Evolutionary conservation across 2,113 vertebrate species (phyloP).

Genomic region (Python bivittatus): DNA sequence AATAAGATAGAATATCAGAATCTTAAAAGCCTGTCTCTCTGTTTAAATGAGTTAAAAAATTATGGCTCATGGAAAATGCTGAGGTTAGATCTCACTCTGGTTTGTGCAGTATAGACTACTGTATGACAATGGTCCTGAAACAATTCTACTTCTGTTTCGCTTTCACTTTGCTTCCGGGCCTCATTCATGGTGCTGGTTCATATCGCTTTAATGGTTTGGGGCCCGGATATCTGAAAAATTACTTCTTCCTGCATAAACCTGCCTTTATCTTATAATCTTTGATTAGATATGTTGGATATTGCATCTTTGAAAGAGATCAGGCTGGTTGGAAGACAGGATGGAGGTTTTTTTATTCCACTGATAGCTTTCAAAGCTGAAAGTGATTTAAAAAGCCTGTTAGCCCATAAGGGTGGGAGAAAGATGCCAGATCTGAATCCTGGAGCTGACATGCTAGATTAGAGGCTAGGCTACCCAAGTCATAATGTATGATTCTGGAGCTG

Average conservation of each 20-base stretch:
- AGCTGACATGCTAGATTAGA: not conserved
- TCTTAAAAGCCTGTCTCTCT: too few relatives aligned
- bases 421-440: not conserved
- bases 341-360: not conserved
- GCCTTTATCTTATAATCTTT: not conserved
- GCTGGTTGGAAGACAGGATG: not conserved
- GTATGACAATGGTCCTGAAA: not conserved
- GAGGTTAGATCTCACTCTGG: not conserved
- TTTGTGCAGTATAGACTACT: not conserved
- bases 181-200: not conserved
- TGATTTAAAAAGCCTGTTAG: not conserved
- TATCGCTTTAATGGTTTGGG: not conserved
- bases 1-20: not conserved
- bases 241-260: not conserved
- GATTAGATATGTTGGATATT: not conserved
- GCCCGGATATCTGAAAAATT: not conserved
- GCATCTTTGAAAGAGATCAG: not conserved
- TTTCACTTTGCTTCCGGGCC: not conserved
- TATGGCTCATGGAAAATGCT: not conserved
- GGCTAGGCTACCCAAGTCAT: not conserved
- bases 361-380: not conserved
- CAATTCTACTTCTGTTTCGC: not conserved
- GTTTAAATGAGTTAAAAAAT: not conserved
- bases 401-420: not conserved
- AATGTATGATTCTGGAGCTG: not conserved